Percentiles rank a stretch among this genome's conserved stretches.
phyloP scores from a whole-genome alignment of 2,888 invertebrate species.

The Ennomos fuscantarius region DNA sequence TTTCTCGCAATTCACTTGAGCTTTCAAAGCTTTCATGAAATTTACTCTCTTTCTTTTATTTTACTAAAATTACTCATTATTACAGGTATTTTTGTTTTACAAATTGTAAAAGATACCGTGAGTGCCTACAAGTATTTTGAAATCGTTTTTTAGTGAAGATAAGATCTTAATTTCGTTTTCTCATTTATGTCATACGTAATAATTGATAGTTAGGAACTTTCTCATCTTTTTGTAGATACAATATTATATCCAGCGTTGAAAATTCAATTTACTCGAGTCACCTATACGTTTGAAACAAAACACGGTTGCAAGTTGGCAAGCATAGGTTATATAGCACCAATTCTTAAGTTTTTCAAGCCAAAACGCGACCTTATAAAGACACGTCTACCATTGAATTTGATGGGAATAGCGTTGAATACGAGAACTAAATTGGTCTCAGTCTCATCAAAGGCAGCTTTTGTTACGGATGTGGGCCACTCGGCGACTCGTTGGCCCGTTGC shows the following conservation, averaged over 20 bases:
- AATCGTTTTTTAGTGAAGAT: neutral
- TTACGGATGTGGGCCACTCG: conserved; percentile 55
- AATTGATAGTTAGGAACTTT: no score
- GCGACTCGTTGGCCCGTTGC: conserved; percentile 23
- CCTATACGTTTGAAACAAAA: no score
- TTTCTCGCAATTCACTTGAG: conserved; percentile 20
- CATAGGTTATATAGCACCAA: no score
- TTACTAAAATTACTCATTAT: neutral
- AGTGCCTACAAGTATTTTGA: no score
- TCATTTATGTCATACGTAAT: neutral
- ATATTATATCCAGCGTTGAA: no score
- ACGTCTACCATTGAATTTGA: conserved; percentile 18
- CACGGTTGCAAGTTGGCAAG: no score
- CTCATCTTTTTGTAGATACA: no score
- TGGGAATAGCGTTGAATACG: conserved; percentile 30
- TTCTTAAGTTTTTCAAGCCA: neutral
- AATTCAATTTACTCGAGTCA: no score
- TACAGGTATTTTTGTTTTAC: neutral
- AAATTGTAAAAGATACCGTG: no score
- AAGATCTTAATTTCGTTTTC: neutral
- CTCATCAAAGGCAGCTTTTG: conserved; percentile 52
- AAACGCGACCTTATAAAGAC: conserved; percentile 12
- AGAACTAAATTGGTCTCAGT: conserved; percentile 53
- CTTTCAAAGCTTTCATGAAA: conserved; percentile 8
- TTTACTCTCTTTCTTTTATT: conserved; percentile 11